phyloP scores from a whole-genome alignment of 2,113 vertebrate species.

The Calidris pugnax region DNA sequence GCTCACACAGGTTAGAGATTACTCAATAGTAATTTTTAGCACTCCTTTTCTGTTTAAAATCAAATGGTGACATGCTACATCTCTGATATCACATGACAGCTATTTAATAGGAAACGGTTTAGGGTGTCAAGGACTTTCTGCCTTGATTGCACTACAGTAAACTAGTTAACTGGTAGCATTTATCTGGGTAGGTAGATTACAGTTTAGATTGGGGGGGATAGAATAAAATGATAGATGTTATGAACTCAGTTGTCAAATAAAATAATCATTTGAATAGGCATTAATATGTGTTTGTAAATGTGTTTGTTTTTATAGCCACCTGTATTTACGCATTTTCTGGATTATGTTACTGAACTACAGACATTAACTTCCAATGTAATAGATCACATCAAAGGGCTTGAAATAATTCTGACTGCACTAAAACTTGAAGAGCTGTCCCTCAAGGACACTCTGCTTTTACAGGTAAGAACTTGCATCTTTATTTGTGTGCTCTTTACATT shows the following conservation, averaged over 20 bases:
- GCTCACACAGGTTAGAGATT: background rate
- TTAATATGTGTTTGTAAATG: background rate
- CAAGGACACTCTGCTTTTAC: slow-evolving; percentile 80
- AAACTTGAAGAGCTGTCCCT: slow-evolving; percentile 88
- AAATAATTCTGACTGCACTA: slow-evolving; percentile 83
- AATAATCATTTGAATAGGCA: too few relatives aligned
- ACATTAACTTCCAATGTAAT: slow-evolving; percentile 84
- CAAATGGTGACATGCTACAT: background rate
- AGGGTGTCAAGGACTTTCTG: background rate
- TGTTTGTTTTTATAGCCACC: slow-evolving; percentile 78
- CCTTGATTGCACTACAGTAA: background rate
- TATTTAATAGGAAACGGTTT: background rate
- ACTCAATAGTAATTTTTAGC: background rate
- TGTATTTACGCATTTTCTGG: slow-evolving; percentile 89
- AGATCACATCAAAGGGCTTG: slow-evolving; percentile 90
- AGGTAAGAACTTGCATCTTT: slow-evolving; percentile 68
- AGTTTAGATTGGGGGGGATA: background rate
- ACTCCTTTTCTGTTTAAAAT: background rate
- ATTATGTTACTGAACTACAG: slow-evolving; percentile 86
- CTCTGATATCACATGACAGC: background rate
- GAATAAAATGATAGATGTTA: background rate
- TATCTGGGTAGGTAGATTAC: background rate
- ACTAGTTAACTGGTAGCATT: background rate
- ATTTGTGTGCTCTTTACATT: background rate
- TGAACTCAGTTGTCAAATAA: background rate